Evolutionary conservation across 30 jellyfish, hydroid and myxozoan species (phyloP).

Genomic region (Phacellophora camtschatica): DNA sequence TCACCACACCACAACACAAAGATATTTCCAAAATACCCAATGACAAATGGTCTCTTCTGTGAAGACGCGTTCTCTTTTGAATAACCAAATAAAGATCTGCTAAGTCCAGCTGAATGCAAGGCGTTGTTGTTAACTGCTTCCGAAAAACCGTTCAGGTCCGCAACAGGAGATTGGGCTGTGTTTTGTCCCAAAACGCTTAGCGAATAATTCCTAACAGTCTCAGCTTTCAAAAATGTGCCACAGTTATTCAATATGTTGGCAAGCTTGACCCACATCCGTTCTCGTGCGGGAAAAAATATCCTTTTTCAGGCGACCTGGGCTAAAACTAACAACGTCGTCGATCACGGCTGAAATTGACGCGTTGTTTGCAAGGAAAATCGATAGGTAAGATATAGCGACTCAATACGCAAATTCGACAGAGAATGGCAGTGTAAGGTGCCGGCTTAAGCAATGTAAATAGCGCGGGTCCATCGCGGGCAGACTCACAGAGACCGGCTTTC

Average conservation of each 20-base stretch:
- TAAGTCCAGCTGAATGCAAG: too few relatives aligned
- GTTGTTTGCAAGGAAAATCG: not conserved
- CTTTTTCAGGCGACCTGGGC: not conserved
- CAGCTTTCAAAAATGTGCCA: not conserved
- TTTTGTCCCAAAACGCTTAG: too few relatives aligned
- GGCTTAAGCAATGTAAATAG: conserved; percentile 60
- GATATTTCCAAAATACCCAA: too few relatives aligned
- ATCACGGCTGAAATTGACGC: not conserved
- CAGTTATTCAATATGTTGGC: not conserved
- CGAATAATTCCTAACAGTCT: not conserved
- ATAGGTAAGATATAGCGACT: conserved; percentile 4
- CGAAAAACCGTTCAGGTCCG: too few relatives aligned
- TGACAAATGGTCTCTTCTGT: too few relatives aligned
- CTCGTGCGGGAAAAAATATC: not conserved
- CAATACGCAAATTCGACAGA: conserved; percentile 25
- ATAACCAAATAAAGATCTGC: too few relatives aligned
- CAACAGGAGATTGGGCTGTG: too few relatives aligned
- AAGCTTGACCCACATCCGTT: not conserved
- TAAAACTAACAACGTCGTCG: too few relatives aligned
- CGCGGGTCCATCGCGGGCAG: conserved; percentile 73
- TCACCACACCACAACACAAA: too few relatives aligned
- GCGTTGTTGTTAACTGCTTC: too few relatives aligned
- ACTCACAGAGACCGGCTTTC: conserved; percentile 53
- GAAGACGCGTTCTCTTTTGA: too few relatives aligned
- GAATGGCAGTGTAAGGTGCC: conserved; percentile 72